Percentiles rank a stretch among this genome's conserved stretches.
These are phyloP conservation scores for Menidia beryllina DNA, from an alignment of 2,113 vertebrate species.

Conservation along the genomic window DNA sequence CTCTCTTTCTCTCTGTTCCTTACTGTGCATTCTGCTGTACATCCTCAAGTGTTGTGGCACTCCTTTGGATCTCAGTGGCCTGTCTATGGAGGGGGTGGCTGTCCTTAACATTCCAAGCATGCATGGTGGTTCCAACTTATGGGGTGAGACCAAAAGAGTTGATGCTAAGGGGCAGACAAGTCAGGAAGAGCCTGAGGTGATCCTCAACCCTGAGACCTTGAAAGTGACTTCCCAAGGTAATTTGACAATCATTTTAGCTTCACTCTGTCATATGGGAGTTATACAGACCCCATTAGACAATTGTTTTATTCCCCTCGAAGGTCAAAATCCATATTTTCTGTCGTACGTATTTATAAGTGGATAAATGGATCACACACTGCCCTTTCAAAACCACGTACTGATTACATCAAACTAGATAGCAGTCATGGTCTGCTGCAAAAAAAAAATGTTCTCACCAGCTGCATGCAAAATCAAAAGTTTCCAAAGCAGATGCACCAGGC, in stretches of 20 bases:
- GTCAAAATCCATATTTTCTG: conserved; percentile 20
- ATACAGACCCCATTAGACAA: conserved; percentile 13
- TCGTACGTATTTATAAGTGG: conserved; percentile 11
- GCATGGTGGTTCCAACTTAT: conserved; percentile 92
- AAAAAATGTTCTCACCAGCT: no score
- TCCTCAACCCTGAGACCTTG: conserved; percentile 87
- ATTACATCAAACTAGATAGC: background rate
- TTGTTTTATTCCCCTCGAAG: conserved; percentile 11
- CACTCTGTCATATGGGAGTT: background rate
- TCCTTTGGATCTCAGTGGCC: conserved; percentile 85
- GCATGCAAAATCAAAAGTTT: no score
- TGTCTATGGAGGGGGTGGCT: conserved; percentile 87
- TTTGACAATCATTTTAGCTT: conserved; percentile 5
- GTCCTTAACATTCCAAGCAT: conserved; percentile 96
- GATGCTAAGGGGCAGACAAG: conserved; percentile 71
- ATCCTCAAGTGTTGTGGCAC: conserved; percentile 86
- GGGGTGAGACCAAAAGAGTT: conserved; percentile 89
- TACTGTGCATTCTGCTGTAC: conserved; percentile 7
- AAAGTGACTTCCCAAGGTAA: conserved; percentile 90
- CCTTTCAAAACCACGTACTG: background rate
- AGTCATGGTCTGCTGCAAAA: background rate
- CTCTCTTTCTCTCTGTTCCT: conserved; percentile 9
- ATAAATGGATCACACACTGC: background rate
- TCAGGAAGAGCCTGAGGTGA: conserved; percentile 82
- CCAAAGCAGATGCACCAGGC: no score